Evolutionary conservation across 2,888 invertebrate species (phyloP), one percentile per base, ranked within the genome.

Genomic region (Philonicus albiceps): DNA sequence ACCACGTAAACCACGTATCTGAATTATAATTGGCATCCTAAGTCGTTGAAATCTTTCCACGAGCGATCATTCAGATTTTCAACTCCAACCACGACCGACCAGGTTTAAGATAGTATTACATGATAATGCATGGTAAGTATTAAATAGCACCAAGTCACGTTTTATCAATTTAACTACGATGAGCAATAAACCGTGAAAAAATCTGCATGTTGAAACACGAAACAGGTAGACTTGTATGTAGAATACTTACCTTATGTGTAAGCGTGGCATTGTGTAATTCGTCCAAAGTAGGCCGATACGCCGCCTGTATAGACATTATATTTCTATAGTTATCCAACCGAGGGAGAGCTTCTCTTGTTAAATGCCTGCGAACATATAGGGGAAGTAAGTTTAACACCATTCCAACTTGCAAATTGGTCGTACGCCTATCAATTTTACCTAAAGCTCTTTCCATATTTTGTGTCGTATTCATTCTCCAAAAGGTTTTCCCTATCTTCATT

Each of bases 301-400:
- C 96, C 3, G 97, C 97, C 91, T 97, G 97, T 74, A 97, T 94
- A 22, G 97, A 97, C 94, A 97, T 94, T 89, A 97, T 96, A 90
- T 97, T 97, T 89, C 97, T 94, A 93, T 97, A 97, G 93, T 97
- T 97, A 92, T 97, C 97, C 92, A 97, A 92, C 85, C 97, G 94
- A 2, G 97, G 97, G 87, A 97, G 92, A 7, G 97, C 97, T 93
- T 98, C 97, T 86, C 97, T 93, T 30, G 97, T 98, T 91, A 97
- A 95, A 91, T 97, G 96, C 88, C 96, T 96, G 90, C n/a, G 80
- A 53, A n/a, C 22, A 19, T 27, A 49, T 27, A 22, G 16, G 27
- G 31, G 16, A 86, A 74, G 55, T 86, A 80, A 73, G 74, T 72
- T 64, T 16, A 22, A 49, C 49, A 72, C 43, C 30, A 55, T 7